These are phyloP conservation scores for Daubentonia madagascariensis DNA, from an alignment of 2,113 vertebrate genomes.

Conservation along the genomic window DNA sequence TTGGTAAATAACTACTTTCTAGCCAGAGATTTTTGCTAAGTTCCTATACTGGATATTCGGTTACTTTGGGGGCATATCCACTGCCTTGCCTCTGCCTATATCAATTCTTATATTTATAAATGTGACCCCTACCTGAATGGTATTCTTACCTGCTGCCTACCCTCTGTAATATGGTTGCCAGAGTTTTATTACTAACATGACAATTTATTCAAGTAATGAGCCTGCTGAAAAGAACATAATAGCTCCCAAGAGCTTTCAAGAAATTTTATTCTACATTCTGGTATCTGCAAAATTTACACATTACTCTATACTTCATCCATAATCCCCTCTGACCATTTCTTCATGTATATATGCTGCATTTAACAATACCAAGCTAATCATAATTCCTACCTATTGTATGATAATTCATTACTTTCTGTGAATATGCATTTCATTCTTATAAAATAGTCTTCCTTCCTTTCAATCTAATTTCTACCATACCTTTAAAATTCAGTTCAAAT, in stretches of 20 bases:
- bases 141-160: neutral
- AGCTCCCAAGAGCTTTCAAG: neutral
- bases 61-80: neutral
- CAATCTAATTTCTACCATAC: neutral
- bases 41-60: neutral
- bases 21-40: neutral
- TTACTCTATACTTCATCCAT: neutral
- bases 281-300: neutral
- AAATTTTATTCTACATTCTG: neutral
- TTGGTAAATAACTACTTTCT: neutral
- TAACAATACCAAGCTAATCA: neutral
- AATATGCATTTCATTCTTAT: neutral
- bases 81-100: neutral
- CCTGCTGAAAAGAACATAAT: neutral
- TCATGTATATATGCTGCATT: neutral
- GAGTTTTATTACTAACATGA: neutral
- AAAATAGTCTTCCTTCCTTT: neutral
- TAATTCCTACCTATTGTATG: neutral
- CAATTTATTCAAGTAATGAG: neutral
- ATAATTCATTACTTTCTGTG: neutral
- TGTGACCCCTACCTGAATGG: rapidly evolving
- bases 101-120: neutral
- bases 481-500: neutral
- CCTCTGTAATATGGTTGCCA: neutral
- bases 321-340: neutral